Base-by-base conservation (phyloP, 37 sponge, comb jelly and placozoan species). In the Eunapius fragilis region DNA sequence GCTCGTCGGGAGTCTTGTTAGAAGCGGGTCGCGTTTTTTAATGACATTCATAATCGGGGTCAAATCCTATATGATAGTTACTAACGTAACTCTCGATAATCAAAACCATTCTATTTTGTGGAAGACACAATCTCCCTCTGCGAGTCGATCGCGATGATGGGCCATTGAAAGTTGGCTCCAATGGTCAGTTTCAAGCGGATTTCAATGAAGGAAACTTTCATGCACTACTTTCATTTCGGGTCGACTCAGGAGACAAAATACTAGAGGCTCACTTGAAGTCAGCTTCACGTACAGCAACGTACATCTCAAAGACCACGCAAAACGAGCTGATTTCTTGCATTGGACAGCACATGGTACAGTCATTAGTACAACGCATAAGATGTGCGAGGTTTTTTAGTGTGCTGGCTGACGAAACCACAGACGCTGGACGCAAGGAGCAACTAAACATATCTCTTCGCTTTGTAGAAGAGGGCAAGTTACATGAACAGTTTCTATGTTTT, bases 211-310 rank as follows among this genome's bases (percentile, higher is more conserved):
- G 89, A 5, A 89, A 89, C 37, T 89, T 89, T 67, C 31, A 34
- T 7, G 85, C 89, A 27, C 69, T 89, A 26, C 37, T 89, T 22
- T 34, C 76, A 25, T 89, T 89, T 37, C 73, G 80, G 30, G 68
- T 84, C n/a, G 89, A 89, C 38, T 79, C 84, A 26, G 89, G 89
- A 68, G 89, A 84, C 47, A 17, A 25, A 50, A 50, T 89, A 23
- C 69, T 89, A 68, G 32, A 68, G 32, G 33, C 69, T 22, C 89
- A 89, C 31, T 83, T 89, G 37, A 24, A 47, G 69, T 36, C 84
- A 70, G 72, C 80, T 28, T 31, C 80, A 17, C 70, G 36, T 22
- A 89, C 84, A 71, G 85, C 85, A 28, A 79, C 25, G 70, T 89
- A 89, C 74, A 77, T 27, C 10, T 84, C 85, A 2, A 79, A 70